A percentile compares a stretch with the other conserved stretches of the same genome.
Evolutionary conservation across 2,797 vertebrate genomes (phyloP).

Genomic region (Chrysocyon brachyurus): DNA sequence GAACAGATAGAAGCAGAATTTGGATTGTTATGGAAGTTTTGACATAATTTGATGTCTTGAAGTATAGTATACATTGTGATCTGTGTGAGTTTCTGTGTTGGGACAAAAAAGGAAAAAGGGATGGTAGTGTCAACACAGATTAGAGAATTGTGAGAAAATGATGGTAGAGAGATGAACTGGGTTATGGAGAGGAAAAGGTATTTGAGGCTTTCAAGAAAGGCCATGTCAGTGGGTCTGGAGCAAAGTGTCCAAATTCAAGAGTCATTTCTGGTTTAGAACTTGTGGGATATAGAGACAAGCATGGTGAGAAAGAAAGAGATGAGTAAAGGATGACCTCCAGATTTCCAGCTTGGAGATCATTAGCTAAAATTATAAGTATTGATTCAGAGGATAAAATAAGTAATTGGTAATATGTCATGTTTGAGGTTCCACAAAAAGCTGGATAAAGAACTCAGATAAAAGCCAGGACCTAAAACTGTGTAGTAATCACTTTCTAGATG

Average conservation of each 20-base stretch:
- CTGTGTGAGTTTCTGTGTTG: not conserved
- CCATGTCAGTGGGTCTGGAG: not conserved
- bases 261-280: constrained; percentile 1
- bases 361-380: not conserved
- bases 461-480: not conserved
- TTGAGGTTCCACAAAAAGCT: not conserved
- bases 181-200: not conserved
- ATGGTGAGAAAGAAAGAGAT: not conserved
- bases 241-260: not conserved
- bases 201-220: not conserved
- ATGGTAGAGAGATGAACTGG: not conserved
- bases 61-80: not conserved
- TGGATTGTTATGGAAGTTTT: not conserved
- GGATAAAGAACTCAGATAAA: not conserved
- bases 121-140: not conserved
- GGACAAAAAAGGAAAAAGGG: not conserved
- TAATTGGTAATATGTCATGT: not conserved
- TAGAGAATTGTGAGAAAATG: not conserved
- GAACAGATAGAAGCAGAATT: not conserved
- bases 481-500: not conserved
- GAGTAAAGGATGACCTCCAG: not conserved
- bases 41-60: not conserved
- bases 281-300: not conserved
- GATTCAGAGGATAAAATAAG: not conserved
- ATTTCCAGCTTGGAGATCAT: not conserved